These are phyloP conservation scores for Gnathonemus echidnorhynchus DNA, from an alignment of 2,113 vertebrate species.

Conservation along the genomic window DNA sequence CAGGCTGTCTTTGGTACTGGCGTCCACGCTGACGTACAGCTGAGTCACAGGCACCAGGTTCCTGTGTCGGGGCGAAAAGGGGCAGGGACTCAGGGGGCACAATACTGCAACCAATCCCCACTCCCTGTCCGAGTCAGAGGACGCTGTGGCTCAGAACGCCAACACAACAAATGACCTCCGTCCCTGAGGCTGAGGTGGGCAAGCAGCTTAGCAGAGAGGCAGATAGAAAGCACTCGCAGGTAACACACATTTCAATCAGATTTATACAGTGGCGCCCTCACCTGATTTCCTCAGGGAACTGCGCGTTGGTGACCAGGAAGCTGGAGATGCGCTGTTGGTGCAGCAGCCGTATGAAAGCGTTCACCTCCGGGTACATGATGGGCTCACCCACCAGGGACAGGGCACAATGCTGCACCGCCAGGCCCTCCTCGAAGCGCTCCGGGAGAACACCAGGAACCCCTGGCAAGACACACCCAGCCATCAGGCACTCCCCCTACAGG, in stretches of 20 bases:
- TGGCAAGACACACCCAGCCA: slow-evolving; percentile 33
- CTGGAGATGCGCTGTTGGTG: slow-evolving; percentile 76
- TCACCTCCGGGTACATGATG: slow-evolving; percentile 94
- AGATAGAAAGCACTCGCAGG: not conserved
- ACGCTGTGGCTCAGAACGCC: not conserved
- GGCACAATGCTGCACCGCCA: slow-evolving; percentile 78
- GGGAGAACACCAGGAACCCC: slow-evolving; percentile 77
- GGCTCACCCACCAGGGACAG: slow-evolving; percentile 92
- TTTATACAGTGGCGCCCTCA: slow-evolving; percentile 36
- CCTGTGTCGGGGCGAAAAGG: slow-evolving; percentile 50
- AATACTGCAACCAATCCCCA: not conserved
- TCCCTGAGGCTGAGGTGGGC: not conserved
- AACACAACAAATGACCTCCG: not conserved
- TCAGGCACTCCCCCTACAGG: not conserved
- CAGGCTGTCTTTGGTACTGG: slow-evolving; percentile 86
- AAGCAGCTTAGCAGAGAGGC: not conserved
- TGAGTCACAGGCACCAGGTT: slow-evolving; percentile 84
- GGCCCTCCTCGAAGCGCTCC: slow-evolving; percentile 73
- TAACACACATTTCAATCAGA: not conserved
- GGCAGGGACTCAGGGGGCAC: not conserved
- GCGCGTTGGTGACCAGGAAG: slow-evolving; percentile 91
- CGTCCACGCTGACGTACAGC: slow-evolving; percentile 90
- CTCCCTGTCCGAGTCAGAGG: not conserved
- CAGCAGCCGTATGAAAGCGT: slow-evolving; percentile 74
- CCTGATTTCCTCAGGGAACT: slow-evolving; percentile 90